Conservation (phyloP, 2,888 invertebrate genomes). For the Corbicula japonica region DNA sequence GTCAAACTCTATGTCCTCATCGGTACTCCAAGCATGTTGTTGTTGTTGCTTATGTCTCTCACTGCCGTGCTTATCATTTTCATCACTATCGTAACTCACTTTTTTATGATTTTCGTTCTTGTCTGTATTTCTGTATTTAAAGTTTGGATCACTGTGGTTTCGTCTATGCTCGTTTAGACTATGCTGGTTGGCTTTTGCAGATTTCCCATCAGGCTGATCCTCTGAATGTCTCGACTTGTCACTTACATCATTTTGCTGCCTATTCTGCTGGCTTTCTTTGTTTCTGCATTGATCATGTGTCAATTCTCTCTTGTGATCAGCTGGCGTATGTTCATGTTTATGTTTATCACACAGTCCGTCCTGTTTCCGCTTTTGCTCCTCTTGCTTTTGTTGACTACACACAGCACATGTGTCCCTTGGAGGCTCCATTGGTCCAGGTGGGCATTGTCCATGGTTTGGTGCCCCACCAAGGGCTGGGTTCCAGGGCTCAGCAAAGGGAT, state of each 20-base stretch:
- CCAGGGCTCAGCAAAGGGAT: constrained; percentile 70
- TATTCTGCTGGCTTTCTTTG: not conserved
- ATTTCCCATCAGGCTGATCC: too few species aligned
- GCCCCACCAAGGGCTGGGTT: constrained; percentile 32
- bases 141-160: too few species aligned
- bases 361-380: constrained; percentile 27
- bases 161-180: too few species aligned
- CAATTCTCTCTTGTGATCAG: not conserved
- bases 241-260: not conserved
- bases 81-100: too few species aligned
- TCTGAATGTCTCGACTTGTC: not conserved
- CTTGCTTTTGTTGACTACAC: constrained; percentile 39
- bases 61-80: too few species aligned
- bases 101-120: too few species aligned
- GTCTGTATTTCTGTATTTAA: too few species aligned
- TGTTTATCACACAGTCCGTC: constrained; percentile 30
- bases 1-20: too few species aligned
- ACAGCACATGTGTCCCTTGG: constrained; percentile 24
- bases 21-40: too few species aligned
- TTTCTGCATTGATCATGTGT: not conserved
- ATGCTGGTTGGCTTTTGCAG: too few species aligned
- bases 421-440: not conserved
- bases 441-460: not conserved
- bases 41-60: too few species aligned
- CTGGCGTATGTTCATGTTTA: constrained; percentile 4